These are phyloP conservation scores for Porites lobata DNA, from an alignment of 92 coral and sea anemone genomes.

Conservation along the genomic window DNA sequence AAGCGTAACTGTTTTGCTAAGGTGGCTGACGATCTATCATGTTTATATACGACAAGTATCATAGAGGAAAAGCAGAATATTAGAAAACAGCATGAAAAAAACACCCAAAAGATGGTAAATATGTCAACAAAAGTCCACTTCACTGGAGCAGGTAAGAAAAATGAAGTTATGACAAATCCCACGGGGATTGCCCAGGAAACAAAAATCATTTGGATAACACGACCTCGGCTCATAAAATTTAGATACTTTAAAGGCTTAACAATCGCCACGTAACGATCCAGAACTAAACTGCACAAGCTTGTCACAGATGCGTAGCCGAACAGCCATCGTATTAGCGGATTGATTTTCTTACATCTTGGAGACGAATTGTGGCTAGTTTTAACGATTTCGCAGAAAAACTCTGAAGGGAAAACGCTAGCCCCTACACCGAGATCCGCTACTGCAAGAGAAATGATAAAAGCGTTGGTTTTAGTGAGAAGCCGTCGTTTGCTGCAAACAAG, in stretches of 20 bases:
- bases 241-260: constrained; percentile 9
- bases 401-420: neutral
- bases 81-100: too few species aligned
- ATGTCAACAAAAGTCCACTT: too few species aligned
- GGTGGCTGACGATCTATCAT: too few species aligned
- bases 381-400: neutral
- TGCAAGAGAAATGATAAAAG: constrained; percentile 9
- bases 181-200: constrained; percentile 16
- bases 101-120: too few species aligned
- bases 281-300: constrained; percentile 16
- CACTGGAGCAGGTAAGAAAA: too few species aligned
- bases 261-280: constrained; percentile 39
- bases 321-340: neutral
- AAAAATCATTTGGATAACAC: neutral
- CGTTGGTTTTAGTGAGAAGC: neutral
- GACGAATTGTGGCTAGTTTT: too few species aligned
- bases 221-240: constrained; percentile 1
- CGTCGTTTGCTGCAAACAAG: neutral
- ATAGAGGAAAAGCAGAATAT: too few species aligned
- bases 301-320: constrained; percentile 6
- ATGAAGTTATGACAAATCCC: neutral
- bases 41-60: too few species aligned
- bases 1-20: too few species aligned
- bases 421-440: constrained; percentile 23
- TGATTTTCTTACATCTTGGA: neutral